Conservation (phyloP, 2,797 vertebrate genomes). For the Pangasius macronema region DNA sequence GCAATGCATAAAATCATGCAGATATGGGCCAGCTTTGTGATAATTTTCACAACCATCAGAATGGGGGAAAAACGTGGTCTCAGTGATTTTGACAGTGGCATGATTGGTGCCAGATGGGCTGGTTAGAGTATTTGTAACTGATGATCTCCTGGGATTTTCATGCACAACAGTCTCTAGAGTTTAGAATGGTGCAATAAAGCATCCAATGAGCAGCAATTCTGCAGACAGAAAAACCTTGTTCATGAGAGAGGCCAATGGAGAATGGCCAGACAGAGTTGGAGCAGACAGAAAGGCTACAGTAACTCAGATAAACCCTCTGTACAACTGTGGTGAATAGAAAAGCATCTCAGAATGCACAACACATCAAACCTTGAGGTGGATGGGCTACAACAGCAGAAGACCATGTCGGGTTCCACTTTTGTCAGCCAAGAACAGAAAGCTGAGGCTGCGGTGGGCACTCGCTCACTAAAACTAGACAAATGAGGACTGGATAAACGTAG, state of each 20-base stretch:
- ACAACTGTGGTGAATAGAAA: neutral
- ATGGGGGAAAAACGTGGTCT: neutral
- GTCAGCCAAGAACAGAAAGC: neutral
- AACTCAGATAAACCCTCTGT: neutral
- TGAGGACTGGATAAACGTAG: no score
- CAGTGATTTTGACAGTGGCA: neutral
- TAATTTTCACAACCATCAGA: neutral
- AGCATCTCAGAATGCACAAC: neutral
- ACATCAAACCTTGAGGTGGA: neutral
- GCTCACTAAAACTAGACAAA: no score
- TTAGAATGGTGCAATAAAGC: neutral
- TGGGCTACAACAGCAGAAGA: neutral
- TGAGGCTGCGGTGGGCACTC: neutral
- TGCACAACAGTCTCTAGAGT: neutral
- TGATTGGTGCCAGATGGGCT: neutral
- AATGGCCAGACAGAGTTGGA: neutral
- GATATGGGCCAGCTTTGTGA: neutral
- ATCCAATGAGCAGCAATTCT: neutral
- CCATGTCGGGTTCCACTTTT: neutral
- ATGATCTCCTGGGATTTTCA: neutral
- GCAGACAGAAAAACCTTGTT: neutral
- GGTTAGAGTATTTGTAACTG: neutral
- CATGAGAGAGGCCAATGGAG: neutral
- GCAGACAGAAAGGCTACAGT: neutral
- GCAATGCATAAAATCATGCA: neutral